Evolutionary conservation across 2,797 vertebrate genomes (phyloP).

Genomic region (Parotocinclus haroldoi): DNA sequence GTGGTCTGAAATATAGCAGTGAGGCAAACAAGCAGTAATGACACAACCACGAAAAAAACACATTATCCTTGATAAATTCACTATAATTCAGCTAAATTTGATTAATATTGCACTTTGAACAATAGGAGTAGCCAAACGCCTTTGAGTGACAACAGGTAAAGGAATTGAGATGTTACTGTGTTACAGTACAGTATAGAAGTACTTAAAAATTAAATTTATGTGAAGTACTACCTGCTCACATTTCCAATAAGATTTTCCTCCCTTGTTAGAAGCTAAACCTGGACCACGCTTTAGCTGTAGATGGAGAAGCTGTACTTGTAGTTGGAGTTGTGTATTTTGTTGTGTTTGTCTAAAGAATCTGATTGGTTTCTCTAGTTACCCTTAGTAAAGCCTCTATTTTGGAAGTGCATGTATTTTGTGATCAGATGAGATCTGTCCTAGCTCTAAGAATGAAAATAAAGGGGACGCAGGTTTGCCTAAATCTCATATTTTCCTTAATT

Average conservation of each 20-base stretch:
- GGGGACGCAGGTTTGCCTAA: constrained; percentile 50
- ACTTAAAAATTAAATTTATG: too few species aligned
- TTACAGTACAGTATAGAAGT: too few species aligned
- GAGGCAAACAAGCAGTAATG: not conserved
- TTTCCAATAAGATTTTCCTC: constrained; percentile 3
- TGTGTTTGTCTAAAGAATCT: not conserved
- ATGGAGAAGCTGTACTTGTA: constrained; percentile 8
- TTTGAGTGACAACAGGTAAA: too few species aligned
- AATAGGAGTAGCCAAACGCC: too few species aligned
- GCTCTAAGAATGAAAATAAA: constrained; percentile 37
- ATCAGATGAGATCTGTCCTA: constrained; percentile 41
- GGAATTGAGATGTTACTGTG: too few species aligned
- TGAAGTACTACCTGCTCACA: too few species aligned
- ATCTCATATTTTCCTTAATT: constrained; percentile 46
- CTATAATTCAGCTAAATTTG: constrained; percentile 29
- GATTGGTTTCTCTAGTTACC: constrained; percentile 20
- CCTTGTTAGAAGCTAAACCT: not conserved
- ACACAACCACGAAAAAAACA: not conserved
- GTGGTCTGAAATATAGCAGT: constrained; percentile 7
- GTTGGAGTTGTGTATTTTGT: not conserved
- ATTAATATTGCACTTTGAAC: too few species aligned
- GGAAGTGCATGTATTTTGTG: constrained; percentile 55
- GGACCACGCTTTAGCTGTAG: constrained; percentile 10
- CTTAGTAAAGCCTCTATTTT: constrained; percentile 44
- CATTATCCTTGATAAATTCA: constrained; percentile 35